These are phyloP conservation scores for Hypothenemus hampei DNA, from an alignment of 1,140 invertebrate genomes.

Conservation along the genomic window DNA sequence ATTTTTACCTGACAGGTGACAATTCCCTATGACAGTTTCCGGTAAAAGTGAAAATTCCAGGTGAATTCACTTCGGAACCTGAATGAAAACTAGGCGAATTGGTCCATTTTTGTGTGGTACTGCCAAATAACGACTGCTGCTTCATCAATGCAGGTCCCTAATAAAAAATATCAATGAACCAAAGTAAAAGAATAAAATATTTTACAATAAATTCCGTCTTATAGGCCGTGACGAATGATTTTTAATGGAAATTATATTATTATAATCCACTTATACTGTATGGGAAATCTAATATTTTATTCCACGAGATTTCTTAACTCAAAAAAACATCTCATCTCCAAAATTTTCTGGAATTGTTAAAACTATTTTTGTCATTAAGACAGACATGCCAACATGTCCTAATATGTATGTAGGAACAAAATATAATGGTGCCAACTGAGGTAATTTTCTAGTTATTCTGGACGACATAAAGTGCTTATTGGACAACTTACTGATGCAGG, in stretches of 20 bases:
- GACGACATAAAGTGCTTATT: neutral
- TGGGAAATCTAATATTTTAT: neutral
- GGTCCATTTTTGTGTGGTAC: slow-evolving; percentile 31
- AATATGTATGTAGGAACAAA: neutral
- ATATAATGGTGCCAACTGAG: neutral
- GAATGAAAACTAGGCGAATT: slow-evolving; percentile 37
- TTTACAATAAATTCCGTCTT: neutral
- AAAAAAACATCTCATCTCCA: no score
- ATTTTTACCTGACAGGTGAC: slow-evolving; percentile 49
- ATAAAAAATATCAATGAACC: no score
- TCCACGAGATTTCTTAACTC: no score
- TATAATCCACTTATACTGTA: neutral
- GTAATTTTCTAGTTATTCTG: neutral
- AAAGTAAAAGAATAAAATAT: neutral
- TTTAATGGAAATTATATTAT: neutral
- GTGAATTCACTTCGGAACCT: slow-evolving; percentile 45
- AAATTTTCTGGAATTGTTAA: neutral
- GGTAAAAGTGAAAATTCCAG: slow-evolving; percentile 46
- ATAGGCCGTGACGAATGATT: neutral
- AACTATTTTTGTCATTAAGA: neutral
- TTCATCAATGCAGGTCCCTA: slow-evolving; percentile 37
- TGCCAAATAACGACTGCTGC: slow-evolving; percentile 39
- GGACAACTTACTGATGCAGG: no score
- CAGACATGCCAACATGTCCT: neutral
- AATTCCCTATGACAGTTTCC: slow-evolving; percentile 49